Evolutionary conservation across 2,797 vertebrate genomes (phyloP).

Genomic region (Urophycis tenuis): DNA sequence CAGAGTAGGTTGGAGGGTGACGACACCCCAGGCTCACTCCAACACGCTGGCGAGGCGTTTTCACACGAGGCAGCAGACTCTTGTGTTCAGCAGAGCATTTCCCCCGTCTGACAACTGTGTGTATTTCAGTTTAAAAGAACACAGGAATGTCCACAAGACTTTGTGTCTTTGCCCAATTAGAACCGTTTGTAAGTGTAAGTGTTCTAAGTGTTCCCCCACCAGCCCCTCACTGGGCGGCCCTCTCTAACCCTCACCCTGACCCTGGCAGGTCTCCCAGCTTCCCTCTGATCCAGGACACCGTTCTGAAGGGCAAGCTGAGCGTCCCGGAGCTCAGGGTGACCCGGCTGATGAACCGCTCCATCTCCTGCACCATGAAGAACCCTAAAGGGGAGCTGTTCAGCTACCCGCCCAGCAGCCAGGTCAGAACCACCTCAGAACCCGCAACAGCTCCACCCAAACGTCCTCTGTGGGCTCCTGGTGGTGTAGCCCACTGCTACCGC

Average conservation of each 20-base stretch:
- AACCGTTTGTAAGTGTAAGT: neutral
- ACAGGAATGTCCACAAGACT: no score
- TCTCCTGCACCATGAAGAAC: slow-evolving; percentile 96
- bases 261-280: slow-evolving; percentile 90
- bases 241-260: no score
- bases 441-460: neutral
- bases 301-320: slow-evolving; percentile 90
- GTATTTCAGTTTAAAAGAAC: no score
- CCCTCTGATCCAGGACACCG: slow-evolving; percentile 91
- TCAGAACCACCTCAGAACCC: slow-evolving; percentile 45
- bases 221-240: no score
- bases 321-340: slow-evolving; percentile 90
- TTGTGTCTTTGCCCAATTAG: neutral
- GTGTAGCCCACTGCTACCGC: neutral
- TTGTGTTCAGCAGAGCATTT: neutral
- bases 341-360: slow-evolving; percentile 93
- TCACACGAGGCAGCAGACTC: neutral
- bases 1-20: neutral
- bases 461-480: neutral
- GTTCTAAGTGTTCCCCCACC: no score
- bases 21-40: neutral
- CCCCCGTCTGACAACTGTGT: neutral
- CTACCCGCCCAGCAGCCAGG: slow-evolving; percentile 92
- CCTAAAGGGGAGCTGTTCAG: slow-evolving; percentile 92
- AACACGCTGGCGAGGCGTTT: neutral